phyloP scores from a whole-genome alignment of 1,140 invertebrate genomes.

The Anadara kagoshimensis region DNA sequence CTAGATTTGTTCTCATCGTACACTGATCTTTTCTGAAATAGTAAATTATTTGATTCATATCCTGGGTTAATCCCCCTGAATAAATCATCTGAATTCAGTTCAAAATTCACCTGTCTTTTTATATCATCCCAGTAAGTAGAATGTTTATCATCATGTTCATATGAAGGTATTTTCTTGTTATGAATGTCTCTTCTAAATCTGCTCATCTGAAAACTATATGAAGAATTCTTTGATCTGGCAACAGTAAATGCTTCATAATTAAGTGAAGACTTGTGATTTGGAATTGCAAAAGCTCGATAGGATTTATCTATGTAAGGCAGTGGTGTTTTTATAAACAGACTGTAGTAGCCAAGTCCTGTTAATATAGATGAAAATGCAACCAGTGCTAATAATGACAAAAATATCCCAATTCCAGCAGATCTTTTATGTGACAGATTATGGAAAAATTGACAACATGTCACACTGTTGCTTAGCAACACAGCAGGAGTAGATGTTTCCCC shows the following conservation, averaged over 20 bases:
- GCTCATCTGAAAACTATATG: neutral
- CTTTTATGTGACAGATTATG: neutral
- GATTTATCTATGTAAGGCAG: slow-evolving; percentile 64
- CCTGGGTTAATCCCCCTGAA: neutral
- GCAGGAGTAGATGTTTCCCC: neutral
- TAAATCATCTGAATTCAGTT: neutral
- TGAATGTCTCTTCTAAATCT: neutral
- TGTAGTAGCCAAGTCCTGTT: slow-evolving; percentile 50
- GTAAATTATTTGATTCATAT: neutral
- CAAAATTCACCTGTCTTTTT: neutral
- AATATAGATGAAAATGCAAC: slow-evolving; percentile 31
- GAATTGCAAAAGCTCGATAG: slow-evolving; percentile 64
- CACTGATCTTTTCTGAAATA: neutral
- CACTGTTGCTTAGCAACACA: neutral
- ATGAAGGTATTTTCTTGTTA: neutral
- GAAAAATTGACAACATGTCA: neutral
- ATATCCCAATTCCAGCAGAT: slow-evolving; percentile 29
- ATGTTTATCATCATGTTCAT: slow-evolving; percentile 3
- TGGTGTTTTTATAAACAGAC: slow-evolving; percentile 50
- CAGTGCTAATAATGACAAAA: slow-evolving; percentile 42
- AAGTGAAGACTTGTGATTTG: slow-evolving; percentile 60
- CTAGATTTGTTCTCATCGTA: neutral
- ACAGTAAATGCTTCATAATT: slow-evolving; percentile 53
- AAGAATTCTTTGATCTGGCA: slow-evolving; percentile 45
- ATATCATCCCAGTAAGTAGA: neutral